Evolutionary conservation across 2,797 vertebrate genomes (phyloP).

Genomic region (Oreochromis mossambicus): DNA sequence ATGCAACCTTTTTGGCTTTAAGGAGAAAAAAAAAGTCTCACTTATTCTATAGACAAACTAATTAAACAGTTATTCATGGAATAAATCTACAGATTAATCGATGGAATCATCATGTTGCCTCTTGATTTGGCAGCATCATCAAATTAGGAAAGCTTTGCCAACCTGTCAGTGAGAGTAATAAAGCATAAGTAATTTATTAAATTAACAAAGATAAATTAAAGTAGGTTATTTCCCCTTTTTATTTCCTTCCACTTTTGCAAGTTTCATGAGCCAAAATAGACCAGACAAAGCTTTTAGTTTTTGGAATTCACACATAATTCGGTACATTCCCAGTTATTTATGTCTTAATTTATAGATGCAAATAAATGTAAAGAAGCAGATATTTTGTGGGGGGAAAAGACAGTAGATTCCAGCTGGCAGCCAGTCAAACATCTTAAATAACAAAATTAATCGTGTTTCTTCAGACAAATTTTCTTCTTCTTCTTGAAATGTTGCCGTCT

Average conservation of each 20-base stretch:
- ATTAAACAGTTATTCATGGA: neutral
- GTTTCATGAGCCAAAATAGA: conserved; percentile 16
- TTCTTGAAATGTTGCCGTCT: neutral
- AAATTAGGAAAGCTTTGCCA: neutral
- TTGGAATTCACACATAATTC: neutral
- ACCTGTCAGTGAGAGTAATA: neutral
- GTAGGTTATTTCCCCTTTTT: neutral
- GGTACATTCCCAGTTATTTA: neutral
- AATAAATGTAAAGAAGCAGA: neutral
- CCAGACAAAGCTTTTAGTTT: neutral
- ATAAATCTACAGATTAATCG: neutral
- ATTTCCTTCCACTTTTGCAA: neutral
- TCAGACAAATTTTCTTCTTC: neutral
- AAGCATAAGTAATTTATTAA: neutral
- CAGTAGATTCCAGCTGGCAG: neutral
- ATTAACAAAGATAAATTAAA: neutral
- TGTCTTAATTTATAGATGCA: neutral
- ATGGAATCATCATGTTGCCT: neutral
- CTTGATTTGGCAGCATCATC: neutral
- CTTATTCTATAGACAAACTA: neutral
- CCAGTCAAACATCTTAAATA: neutral
- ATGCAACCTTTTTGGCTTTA: neutral
- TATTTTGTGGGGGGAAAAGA: neutral
- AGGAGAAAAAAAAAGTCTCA: neutral
- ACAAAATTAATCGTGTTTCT: neutral